Conservation (phyloP, 1,140 invertebrate species). For the Camponotus pennsylvanicus region DNA sequence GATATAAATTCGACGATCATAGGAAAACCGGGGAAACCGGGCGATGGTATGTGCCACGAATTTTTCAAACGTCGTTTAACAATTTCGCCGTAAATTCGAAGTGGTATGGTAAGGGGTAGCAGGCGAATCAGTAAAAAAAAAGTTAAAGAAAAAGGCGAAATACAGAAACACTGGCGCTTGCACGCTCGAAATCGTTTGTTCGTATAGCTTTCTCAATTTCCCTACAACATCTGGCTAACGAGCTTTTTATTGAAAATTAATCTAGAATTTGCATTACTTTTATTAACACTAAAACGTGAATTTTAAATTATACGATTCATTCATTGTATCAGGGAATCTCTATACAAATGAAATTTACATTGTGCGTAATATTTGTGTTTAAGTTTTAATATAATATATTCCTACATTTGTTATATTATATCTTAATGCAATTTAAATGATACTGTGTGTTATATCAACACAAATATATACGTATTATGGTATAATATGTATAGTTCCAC, state of each 20-base stretch:
- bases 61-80: slow-evolving; percentile 81
- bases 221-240: slow-evolving; percentile 54
- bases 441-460: neutral
- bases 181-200: slow-evolving; percentile 75
- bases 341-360: slow-evolving; percentile 29
- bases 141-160: slow-evolving; percentile 61
- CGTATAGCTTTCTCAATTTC: slow-evolving; percentile 41
- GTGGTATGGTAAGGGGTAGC: slow-evolving; percentile 66
- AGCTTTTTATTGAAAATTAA: slow-evolving; percentile 63
- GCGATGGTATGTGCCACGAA: slow-evolving; percentile 72
- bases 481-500: no score
- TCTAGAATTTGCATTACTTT: slow-evolving; percentile 48
- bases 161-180: slow-evolving; percentile 74
- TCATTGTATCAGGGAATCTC: slow-evolving; percentile 1
- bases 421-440: neutral
- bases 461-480: neutral
- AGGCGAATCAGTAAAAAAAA: slow-evolving; percentile 33
- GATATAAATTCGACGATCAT: slow-evolving; percentile 71
- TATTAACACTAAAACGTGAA: slow-evolving; percentile 28
- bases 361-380: slow-evolving; percentile 13
- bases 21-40: slow-evolving; percentile 62
- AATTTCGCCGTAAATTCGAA: slow-evolving; percentile 78
- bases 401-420: slow-evolving; percentile 16
- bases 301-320: slow-evolving; percentile 28
- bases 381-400: slow-evolving; percentile 22